These are phyloP conservation scores for Xanthorhoe designata DNA, from an alignment of 2,888 invertebrate species.

Conservation along the genomic window DNA sequence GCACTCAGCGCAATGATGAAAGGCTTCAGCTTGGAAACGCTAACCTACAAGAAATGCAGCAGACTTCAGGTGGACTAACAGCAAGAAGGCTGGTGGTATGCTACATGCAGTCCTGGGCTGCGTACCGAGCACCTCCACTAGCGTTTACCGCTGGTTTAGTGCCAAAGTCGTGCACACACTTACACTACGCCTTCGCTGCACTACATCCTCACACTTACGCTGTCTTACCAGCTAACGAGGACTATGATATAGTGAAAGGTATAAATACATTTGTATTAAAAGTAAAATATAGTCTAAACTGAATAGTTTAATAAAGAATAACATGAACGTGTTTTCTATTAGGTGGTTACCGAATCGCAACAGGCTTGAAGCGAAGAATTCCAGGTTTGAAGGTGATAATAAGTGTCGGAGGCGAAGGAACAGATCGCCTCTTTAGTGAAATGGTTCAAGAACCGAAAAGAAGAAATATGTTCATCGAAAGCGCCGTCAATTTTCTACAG, in stretches of 20 bases:
- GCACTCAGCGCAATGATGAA: conserved; percentile 61
- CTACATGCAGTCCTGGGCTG: conserved; percentile 88
- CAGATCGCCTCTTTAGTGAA: conserved; percentile 86
- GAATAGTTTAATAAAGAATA: background rate
- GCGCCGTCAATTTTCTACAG: conserved; percentile 87
- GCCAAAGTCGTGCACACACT: conserved; percentile 90
- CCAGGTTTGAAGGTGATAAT: conserved; percentile 89
- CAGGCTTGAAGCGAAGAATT: conserved; percentile 88
- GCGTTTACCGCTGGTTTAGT: conserved; percentile 87
- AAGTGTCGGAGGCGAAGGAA: conserved; percentile 90
- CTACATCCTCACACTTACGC: conserved; percentile 88
- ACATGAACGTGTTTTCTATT: conserved; percentile 20
- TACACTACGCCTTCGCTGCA: conserved; percentile 90
- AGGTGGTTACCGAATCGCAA: conserved; percentile 91
- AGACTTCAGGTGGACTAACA: conserved; percentile 59
- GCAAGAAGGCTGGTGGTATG: conserved; percentile 86
- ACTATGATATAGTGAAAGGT: conserved; percentile 91
- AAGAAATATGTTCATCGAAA: conserved; percentile 86
- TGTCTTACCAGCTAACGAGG: conserved; percentile 87
- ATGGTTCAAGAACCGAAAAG: conserved; percentile 85
- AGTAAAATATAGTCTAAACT: background rate
- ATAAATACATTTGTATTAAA: background rate
- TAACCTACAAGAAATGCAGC: conserved; percentile 80
- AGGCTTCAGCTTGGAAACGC: conserved; percentile 76
- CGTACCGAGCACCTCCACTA: conserved; percentile 88